Base-by-base conservation (phyloP, 2,113 vertebrate species). In the Theristicus caerulescens region DNA sequence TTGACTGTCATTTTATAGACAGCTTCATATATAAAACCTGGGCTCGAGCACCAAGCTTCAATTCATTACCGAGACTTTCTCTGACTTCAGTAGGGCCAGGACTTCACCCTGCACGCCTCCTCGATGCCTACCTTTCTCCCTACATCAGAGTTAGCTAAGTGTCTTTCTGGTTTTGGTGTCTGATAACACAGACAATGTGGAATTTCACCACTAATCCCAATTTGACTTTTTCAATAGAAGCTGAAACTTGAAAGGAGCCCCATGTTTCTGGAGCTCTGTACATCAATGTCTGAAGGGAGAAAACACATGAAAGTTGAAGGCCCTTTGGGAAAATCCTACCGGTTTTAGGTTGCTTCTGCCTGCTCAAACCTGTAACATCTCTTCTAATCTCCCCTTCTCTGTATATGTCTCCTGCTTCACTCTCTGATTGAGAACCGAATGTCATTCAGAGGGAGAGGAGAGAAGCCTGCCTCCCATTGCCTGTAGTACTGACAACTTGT, bases 211-310 rank as follows among this genome's bases (percentile, higher is more conserved):
- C 55, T 7, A 8, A 81, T 82, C 71, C 90, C 72, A 34, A 1
- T 69, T 27, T 85, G 65, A 77, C 93, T 73, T 92, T 47, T 64
- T 34, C 90, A 26, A 44, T 1, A 93, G 94, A 78, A 90, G 84
- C 14, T 77, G 73, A 77, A 80, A 52, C 67, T 92, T 94, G 67
- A 94, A 95, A 96, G 91, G 51, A 90, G 59, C 64, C 64, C 78
- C 2, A 29, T 70, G 81, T 16, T 85, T 64, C 89, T 18, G 42
- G 83, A 88, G 84, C 46, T 81, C 84, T 52, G 79, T 10, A 17
- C 81, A 70, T 40, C 90, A 73, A 1, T 47, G 32, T 67, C 93
- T 95, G 77, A 88, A 81, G 64, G 85, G 80, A 95, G 82, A 91
- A 76, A 91, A 82, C 85, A 73, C 52, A 59, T 34, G 14, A 89